phyloP scores from a whole-genome alignment of 2,888 invertebrate species.

The Scaptomyza tumidula region DNA sequence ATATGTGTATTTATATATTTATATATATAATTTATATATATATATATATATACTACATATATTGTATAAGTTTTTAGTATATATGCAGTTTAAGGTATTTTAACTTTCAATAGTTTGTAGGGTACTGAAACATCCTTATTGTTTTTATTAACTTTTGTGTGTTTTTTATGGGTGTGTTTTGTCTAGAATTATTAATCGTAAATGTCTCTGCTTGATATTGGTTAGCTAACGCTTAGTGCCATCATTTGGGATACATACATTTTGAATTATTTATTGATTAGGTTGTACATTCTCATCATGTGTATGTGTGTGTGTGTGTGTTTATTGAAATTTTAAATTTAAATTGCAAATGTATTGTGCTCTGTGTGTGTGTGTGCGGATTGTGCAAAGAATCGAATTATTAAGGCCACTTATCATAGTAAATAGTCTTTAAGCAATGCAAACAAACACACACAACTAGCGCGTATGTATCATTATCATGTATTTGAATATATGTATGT shows the following conservation, averaged over 20 bases:
- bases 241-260: slow-evolving; percentile 20
- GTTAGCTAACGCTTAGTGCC: slow-evolving; percentile 14
- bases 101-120: slow-evolving; percentile 39
- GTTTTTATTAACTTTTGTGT: slow-evolving; percentile 9
- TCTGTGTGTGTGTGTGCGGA: slow-evolving; percentile 16
- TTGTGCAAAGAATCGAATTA: slow-evolving; percentile 58
- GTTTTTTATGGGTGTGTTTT: slow-evolving; percentile 6
- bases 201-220: slow-evolving; percentile 51
- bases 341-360: slow-evolving; percentile 27
- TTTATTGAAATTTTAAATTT: slow-evolving; percentile 11
- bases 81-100: slow-evolving; percentile 29
- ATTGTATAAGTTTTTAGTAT: neutral
- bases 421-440: slow-evolving; percentile 54
- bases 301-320: slow-evolving; percentile 6
- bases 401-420: slow-evolving; percentile 73
- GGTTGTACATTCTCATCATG: slow-evolving; percentile 20
- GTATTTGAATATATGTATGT: slow-evolving; percentile 13
- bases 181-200: slow-evolving; percentile 35
- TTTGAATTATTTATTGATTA: slow-evolving; percentile 25
- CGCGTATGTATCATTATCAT: slow-evolving; percentile 26
- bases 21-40: too few relatives aligned
- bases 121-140: slow-evolving; percentile 13
- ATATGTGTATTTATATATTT: neutral
- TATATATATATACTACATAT: slow-evolving; percentile 15
- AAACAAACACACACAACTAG: slow-evolving; percentile 36